Conservation (phyloP, 2,797 vertebrate species). For the Macropodus opercularis region DNA sequence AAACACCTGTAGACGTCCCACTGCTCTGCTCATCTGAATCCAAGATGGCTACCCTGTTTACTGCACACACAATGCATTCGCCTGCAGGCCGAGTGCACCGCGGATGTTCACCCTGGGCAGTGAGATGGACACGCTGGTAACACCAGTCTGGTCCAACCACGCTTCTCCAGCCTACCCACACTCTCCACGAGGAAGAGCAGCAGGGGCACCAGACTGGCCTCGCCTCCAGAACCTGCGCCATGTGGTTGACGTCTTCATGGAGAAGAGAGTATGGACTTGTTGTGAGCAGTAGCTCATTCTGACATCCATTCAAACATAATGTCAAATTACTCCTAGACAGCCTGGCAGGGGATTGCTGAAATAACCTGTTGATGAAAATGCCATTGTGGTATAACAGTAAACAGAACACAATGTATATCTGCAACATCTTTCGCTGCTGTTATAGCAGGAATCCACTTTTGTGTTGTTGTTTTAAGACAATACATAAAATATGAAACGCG, state of each 20-base stretch:
- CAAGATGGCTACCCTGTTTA: conserved; percentile 19
- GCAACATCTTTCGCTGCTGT: conserved; percentile 27
- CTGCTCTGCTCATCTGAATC: conserved; percentile 39
- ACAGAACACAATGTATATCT: conserved; percentile 15
- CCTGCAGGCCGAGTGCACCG: conserved; percentile 73
- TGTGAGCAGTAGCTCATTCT: conserved; percentile 1
- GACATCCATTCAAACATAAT: conserved; percentile 1
- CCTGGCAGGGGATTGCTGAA: too few species aligned
- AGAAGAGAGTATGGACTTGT: too few species aligned
- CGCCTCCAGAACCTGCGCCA: conserved; percentile 78
- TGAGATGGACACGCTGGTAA: conserved; percentile 66
- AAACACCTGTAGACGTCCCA: conserved; percentile 1
- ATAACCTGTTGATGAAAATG: too few species aligned
- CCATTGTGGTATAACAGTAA: conserved; percentile 19
- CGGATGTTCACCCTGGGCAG: conserved; percentile 72
- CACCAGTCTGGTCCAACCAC: conserved; percentile 67
- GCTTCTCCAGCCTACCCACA: conserved; percentile 69
- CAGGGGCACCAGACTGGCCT: conserved; percentile 69
- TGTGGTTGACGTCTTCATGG: conserved; percentile 75
- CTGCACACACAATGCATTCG: conserved; percentile 18
- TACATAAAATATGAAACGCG: conserved; percentile 61
- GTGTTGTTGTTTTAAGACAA: conserved; percentile 53
- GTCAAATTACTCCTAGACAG: background rate
- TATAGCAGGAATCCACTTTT: conserved; percentile 23
- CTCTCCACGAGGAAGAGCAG: conserved; percentile 77